Conservation (phyloP, 2,888 invertebrate species). For the Hemithea aestivaria region DNA sequence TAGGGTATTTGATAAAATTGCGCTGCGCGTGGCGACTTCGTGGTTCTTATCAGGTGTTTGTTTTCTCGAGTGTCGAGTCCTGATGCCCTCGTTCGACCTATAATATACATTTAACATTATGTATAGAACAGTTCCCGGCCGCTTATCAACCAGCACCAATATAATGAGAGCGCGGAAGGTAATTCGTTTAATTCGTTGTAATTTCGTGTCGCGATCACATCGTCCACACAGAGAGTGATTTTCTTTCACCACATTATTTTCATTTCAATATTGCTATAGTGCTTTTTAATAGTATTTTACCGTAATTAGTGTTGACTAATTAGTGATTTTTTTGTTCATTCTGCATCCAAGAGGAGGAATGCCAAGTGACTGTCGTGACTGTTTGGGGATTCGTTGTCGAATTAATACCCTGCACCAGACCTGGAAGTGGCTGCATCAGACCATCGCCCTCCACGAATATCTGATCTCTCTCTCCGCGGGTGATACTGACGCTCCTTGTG, state of each 20-base stretch:
- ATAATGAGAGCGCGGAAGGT: constrained; percentile 67
- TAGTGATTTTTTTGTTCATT: constrained; percentile 66
- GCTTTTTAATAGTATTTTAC: constrained; percentile 21
- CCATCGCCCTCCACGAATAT: constrained; percentile 92
- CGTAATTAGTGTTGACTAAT: constrained; percentile 46
- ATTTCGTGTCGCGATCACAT: constrained; percentile 46
- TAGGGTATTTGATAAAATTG: constrained; percentile 47
- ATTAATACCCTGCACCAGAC: constrained; percentile 93
- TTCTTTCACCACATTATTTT: constrained; percentile 7
- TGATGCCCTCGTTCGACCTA: constrained; percentile 72
- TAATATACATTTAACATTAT: too few relatives aligned
- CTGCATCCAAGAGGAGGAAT: constrained; percentile 79
- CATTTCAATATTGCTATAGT: constrained; percentile 22
- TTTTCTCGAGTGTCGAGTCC: constrained; percentile 63
- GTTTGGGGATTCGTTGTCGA: constrained; percentile 93
- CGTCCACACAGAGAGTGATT: constrained; percentile 17
- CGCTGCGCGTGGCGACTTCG: constrained; percentile 65
- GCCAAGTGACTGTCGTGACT: constrained; percentile 87
- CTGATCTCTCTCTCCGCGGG: constrained; percentile 89
- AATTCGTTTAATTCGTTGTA: constrained; percentile 56
- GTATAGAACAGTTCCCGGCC: constrained; percentile 38
- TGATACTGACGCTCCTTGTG: constrained; percentile 80
- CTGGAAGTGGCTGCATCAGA: constrained; percentile 97
- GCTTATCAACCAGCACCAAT: constrained; percentile 71
- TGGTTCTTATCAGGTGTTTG: constrained; percentile 73